Conservation (phyloP, 2,113 vertebrate genomes). For the Trematomus loennbergii region DNA sequence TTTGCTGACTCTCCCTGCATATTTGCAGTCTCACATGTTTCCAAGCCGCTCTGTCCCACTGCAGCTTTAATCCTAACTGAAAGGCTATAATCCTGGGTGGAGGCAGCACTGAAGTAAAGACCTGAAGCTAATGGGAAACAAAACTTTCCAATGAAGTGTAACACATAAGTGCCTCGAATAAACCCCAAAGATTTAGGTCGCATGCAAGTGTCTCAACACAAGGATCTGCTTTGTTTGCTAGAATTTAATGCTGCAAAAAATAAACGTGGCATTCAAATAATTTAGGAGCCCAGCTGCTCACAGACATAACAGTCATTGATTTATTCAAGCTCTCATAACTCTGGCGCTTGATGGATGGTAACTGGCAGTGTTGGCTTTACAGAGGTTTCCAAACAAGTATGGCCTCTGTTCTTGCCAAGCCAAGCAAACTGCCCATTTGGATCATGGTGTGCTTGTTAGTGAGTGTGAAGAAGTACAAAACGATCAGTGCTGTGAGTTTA, state of each 20-base stretch:
- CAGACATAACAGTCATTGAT: slow-evolving; percentile 48
- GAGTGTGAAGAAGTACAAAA: slow-evolving; percentile 61
- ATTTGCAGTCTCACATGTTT: slow-evolving; percentile 22
- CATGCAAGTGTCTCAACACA: slow-evolving; percentile 34
- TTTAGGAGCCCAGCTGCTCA: slow-evolving; percentile 36
- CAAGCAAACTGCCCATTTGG: slow-evolving; percentile 60
- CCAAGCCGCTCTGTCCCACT: slow-evolving; percentile 24
- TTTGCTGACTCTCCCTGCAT: slow-evolving; percentile 2
- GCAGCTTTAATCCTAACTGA: slow-evolving; percentile 45
- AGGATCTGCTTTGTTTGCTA: slow-evolving; percentile 50
- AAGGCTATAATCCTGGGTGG: slow-evolving; percentile 48
- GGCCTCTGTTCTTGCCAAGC: slow-evolving; percentile 63
- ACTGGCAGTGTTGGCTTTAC: slow-evolving; percentile 44
- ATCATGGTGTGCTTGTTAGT: slow-evolving; percentile 55
- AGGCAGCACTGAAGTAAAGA: slow-evolving; percentile 38
- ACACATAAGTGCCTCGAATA: slow-evolving; percentile 29
- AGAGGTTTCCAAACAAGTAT: slow-evolving; percentile 56
- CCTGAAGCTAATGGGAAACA: slow-evolving; percentile 44
- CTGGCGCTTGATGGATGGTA: slow-evolving; percentile 54
- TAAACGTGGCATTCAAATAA: slow-evolving; percentile 45
- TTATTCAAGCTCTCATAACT: slow-evolving; percentile 48
- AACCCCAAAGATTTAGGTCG: slow-evolving; percentile 15
- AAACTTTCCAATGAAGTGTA: slow-evolving; percentile 47
- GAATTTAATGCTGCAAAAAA: slow-evolving; percentile 30
- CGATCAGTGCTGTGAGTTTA: slow-evolving; percentile 36